Evolutionary conservation across 2,113 vertebrate species (phyloP).

Genomic region (Callocephalon fimbriatum): DNA sequence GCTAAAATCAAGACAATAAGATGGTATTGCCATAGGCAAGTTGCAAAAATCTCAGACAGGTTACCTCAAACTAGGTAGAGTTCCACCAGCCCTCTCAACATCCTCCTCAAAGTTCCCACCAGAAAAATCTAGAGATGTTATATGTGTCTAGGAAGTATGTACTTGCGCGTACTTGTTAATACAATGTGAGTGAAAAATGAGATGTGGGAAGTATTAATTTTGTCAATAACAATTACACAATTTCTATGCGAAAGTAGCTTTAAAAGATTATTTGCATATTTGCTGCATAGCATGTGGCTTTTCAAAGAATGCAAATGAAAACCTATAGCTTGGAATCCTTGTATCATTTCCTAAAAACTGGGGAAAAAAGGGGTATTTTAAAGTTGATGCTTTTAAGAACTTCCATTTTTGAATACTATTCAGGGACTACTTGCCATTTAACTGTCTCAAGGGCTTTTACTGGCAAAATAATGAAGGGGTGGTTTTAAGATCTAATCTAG

Average conservation of each 20-base stretch:
- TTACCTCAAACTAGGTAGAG: neutral
- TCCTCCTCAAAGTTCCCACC: neutral
- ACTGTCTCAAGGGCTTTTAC: neutral
- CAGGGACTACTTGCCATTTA: neutral
- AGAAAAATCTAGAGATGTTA: neutral
- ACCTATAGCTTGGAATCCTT: neutral
- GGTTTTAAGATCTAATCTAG: neutral
- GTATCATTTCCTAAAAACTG: neutral
- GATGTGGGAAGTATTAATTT: neutral
- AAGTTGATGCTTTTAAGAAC: neutral
- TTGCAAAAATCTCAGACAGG: neutral
- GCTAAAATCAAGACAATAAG: neutral
- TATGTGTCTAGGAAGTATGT: neutral
- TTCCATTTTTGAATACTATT: neutral
- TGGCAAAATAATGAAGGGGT: neutral
- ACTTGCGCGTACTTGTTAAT: neutral
- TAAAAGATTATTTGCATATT: neutral
- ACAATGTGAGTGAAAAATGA: neutral
- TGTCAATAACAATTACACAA: neutral
- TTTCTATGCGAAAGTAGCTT: neutral
- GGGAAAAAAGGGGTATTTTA: neutral
- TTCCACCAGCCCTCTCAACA: neutral
- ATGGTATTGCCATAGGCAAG: neutral
- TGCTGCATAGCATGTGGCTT: neutral
- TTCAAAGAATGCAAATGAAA: neutral